These are phyloP conservation scores for Drosophila prolongata DNA, from an alignment of 2,888 invertebrate species.

Conservation along the genomic window DNA sequence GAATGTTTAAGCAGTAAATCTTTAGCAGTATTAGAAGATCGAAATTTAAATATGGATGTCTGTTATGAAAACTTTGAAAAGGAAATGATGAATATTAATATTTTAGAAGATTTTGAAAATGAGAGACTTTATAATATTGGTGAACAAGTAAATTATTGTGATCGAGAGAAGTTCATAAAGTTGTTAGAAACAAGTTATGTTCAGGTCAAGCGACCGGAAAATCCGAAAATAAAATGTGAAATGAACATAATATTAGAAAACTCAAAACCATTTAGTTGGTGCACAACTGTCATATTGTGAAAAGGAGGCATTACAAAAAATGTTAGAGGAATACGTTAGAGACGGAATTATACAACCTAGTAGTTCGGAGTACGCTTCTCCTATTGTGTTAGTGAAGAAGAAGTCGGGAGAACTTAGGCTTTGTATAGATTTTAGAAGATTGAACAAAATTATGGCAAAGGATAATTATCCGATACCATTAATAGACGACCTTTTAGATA, in stretches of 20 bases:
- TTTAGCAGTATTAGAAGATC: neutral
- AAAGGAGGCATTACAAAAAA: slow-evolving; percentile 1
- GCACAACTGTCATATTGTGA: neutral
- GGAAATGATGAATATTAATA: neutral
- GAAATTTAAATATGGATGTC: too few relatives aligned
- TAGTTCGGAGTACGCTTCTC: too few relatives aligned
- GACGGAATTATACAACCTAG: neutral
- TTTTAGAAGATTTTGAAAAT: neutral
- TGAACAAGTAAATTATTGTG: neutral
- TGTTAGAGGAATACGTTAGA: neutral
- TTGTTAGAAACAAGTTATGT: neutral
- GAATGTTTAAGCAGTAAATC: neutral
- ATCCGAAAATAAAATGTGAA: neutral
- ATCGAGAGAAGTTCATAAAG: neutral
- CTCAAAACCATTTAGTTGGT: slow-evolving; percentile 1
- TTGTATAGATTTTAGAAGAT: neutral
- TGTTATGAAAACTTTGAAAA: too few relatives aligned
- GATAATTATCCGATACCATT: neutral
- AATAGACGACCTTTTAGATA: neutral
- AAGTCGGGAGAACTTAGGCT: neutral
- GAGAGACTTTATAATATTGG: neutral
- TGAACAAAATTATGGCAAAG: neutral
- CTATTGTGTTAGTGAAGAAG: too few relatives aligned
- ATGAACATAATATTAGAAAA: neutral
- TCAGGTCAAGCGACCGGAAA: neutral